A percentile compares a stretch with the other conserved stretches of the same genome.
Evolutionary conservation across 2,797 vertebrate species (phyloP).

Genomic region (Distichodus sexfasciatus): DNA sequence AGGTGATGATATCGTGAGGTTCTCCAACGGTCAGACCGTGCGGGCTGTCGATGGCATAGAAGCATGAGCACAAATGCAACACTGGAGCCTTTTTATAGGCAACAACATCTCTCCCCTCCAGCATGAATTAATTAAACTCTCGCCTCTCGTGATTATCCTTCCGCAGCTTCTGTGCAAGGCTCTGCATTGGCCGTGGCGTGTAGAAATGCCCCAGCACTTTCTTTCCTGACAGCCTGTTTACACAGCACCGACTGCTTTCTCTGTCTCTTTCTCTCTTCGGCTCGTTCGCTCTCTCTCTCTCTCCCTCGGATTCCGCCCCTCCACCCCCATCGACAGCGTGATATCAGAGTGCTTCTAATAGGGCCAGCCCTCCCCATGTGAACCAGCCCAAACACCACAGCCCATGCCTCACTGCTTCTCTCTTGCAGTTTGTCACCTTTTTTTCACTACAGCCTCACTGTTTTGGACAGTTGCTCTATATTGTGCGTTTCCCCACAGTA

Average conservation of each 20-base stretch:
- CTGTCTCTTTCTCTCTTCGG: slow-evolving; percentile 17
- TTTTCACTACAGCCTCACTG: background rate
- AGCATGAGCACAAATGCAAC: slow-evolving; percentile 48
- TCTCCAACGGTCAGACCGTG: slow-evolving; percentile 19
- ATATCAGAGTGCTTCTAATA: slow-evolving; percentile 53
- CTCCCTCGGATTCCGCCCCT: slow-evolving; percentile 19
- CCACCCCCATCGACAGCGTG: slow-evolving; percentile 46
- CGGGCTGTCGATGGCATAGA: slow-evolving; percentile 29
- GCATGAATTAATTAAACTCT: slow-evolving; percentile 71
- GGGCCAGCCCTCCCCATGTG: slow-evolving; percentile 39
- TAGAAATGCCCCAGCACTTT: slow-evolving; percentile 55
- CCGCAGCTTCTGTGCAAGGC: slow-evolving; percentile 29
- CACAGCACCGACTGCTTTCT: slow-evolving; percentile 42
- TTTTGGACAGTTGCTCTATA: background rate
- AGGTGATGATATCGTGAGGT: slow-evolving; percentile 34
- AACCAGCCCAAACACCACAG: slow-evolving; percentile 43
- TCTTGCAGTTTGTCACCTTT: background rate
- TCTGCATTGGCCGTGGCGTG: slow-evolving; percentile 23
- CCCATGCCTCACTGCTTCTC: slow-evolving; percentile 11
- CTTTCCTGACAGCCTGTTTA: slow-evolving; percentile 61
- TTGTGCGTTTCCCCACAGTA: background rate
- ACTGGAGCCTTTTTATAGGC: slow-evolving; percentile 57
- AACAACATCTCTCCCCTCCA: slow-evolving; percentile 70
- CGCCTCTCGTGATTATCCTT: slow-evolving; percentile 45
- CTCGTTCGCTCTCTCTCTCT: slow-evolving; percentile 23